Percentiles rank a stretch among this genome's conserved stretches.
Conservation (phyloP, 2,113 vertebrate species). For the Scytalopus superciliaris region DNA sequence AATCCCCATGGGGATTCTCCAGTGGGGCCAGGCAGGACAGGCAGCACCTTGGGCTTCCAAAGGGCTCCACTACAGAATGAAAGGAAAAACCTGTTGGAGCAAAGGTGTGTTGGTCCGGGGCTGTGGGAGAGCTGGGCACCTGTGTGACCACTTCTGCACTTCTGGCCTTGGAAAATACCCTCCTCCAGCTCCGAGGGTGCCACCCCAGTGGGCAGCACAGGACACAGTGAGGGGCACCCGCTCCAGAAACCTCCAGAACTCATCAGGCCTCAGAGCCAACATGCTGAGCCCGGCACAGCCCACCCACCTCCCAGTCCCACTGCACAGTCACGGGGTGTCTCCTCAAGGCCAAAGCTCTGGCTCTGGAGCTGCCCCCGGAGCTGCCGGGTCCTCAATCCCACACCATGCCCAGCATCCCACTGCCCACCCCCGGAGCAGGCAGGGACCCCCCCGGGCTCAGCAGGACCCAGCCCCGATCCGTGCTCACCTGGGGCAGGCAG, state of each 20-base stretch:
- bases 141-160: fast-evolving
- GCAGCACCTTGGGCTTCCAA: background rate
- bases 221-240: fast-evolving
- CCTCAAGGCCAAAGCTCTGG: fast-evolving
- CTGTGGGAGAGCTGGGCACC: background rate
- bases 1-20: background rate
- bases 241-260: fast-evolving
- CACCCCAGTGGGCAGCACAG: background rate
- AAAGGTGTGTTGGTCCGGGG: fast-evolving
- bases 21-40: background rate
- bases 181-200: background rate
- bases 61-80: fast-evolving
- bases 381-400: fast-evolving
- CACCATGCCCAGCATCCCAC: fast-evolving
- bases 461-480: fast-evolving
- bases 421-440: background rate
- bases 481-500: background rate
- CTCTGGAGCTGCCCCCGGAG: fast-evolving
- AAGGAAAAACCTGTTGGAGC: background rate
- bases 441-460: background rate
- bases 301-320: background rate
- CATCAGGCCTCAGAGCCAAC: background rate
- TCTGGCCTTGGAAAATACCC: background rate
- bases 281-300: fast-evolving
- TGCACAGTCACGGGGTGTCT: fast-evolving